These are phyloP conservation scores for Cryptus viduatorius DNA, from an alignment of 2,888 invertebrate species.

Conservation along the genomic window DNA sequence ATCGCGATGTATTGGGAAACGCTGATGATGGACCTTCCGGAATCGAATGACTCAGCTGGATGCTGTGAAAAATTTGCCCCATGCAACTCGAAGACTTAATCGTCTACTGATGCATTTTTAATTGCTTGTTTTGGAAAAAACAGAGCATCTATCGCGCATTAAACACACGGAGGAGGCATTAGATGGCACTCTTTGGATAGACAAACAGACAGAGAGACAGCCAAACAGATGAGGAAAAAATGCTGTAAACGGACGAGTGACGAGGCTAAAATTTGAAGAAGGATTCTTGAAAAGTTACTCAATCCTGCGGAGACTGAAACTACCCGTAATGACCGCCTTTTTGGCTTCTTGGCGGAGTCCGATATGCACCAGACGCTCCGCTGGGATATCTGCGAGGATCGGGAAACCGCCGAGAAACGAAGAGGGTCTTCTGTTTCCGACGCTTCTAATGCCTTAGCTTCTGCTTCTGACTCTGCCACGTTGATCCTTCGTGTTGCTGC, in stretches of 20 bases:
- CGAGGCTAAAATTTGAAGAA: slow-evolving; percentile 54
- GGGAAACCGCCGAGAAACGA: slow-evolving; percentile 51
- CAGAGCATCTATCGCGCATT: background rate
- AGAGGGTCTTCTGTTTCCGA: slow-evolving; percentile 46
- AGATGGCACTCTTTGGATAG: background rate
- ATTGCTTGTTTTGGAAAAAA: slow-evolving; percentile 61
- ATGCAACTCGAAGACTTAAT: slow-evolving; percentile 37
- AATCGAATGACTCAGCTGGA: slow-evolving; percentile 28
- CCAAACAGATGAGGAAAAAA: slow-evolving; percentile 41
- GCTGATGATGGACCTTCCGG: background rate
- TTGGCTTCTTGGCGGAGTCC: slow-evolving; percentile 6
- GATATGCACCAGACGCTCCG: slow-evolving; percentile 42
- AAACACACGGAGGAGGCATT: background rate
- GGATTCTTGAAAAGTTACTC: background rate
- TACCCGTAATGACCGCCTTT: slow-evolving; percentile 57
- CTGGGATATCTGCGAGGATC: slow-evolving; percentile 34
- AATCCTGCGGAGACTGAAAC: slow-evolving; percentile 17
- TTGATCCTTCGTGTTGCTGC: slow-evolving; percentile 30
- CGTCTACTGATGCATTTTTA: slow-evolving; percentile 52
- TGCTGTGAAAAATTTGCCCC: background rate
- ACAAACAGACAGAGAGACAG: slow-evolving; percentile 30
- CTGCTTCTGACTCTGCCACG: slow-evolving; percentile 33
- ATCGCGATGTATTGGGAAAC: slow-evolving; percentile 1
- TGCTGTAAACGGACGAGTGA: slow-evolving; percentile 47
- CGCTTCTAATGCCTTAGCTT: slow-evolving; percentile 30